A percentile compares a stretch with the other conserved stretches of the same genome.
These are phyloP conservation scores for Psittacus erithacus DNA, from an alignment of 2,113 vertebrate species.

Conservation along the genomic window DNA sequence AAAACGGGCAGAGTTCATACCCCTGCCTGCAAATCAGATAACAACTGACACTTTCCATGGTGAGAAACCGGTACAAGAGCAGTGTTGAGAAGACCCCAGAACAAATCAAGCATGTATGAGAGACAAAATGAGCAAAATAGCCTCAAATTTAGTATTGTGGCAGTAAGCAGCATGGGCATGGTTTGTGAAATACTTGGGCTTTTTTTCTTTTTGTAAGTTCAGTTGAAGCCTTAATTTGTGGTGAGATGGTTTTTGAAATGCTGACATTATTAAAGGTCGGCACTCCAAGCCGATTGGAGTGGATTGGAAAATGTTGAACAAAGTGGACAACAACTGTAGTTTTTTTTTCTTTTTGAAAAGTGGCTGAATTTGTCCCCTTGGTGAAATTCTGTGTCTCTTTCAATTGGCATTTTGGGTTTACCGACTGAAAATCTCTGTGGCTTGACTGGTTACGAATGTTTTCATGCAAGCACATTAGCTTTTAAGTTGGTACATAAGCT, in stretches of 20 bases:
- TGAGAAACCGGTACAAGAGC: neutral
- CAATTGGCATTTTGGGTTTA: conserved; percentile 54
- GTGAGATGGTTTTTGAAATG: neutral
- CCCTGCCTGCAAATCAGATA: neutral
- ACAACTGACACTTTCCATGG: neutral
- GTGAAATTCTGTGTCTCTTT: conserved; percentile 36
- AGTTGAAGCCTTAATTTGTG: neutral
- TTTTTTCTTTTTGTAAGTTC: neutral
- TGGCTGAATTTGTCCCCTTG: conserved; percentile 14
- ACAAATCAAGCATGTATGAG: neutral
- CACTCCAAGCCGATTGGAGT: neutral
- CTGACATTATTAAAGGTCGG: neutral
- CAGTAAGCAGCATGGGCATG: neutral
- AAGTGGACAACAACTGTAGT: neutral
- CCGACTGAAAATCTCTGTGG: conserved; percentile 65
- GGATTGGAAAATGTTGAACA: conserved; percentile 1
- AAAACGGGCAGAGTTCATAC: neutral
- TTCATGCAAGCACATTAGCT: conserved; percentile 69
- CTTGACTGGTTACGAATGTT: conserved; percentile 76
- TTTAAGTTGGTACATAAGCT: conserved; percentile 74
- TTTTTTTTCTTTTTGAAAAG: conserved; percentile 56
- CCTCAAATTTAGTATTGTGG: neutral
- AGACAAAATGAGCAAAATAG: neutral
- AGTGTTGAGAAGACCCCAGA: neutral
- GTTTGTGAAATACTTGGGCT: neutral